phyloP scores from a whole-genome alignment of 2,113 vertebrate genomes.

The Lathamus discolor region DNA sequence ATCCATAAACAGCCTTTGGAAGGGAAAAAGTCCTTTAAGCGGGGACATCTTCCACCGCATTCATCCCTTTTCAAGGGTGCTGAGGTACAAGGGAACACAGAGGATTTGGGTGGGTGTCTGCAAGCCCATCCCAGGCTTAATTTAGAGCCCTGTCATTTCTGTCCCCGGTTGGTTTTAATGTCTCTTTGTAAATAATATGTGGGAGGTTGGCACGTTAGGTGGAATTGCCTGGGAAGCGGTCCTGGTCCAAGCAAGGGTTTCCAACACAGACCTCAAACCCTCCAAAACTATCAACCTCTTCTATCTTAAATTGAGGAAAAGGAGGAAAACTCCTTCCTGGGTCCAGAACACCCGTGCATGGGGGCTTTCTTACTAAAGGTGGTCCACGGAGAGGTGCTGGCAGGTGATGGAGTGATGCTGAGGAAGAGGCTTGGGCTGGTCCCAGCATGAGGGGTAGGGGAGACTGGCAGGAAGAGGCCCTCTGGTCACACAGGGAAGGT shows the following conservation, averaged over 20 bases:
- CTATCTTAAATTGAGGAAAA: neutral
- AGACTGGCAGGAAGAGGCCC: neutral
- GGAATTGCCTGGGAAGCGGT: neutral
- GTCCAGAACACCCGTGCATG: fast-evolving
- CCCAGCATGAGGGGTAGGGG: neutral
- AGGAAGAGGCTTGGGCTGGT: neutral
- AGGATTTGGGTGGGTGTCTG: neutral
- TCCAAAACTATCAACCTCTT: neutral
- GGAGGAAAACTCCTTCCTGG: neutral
- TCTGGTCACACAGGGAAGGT: neutral
- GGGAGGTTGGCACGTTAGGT: neutral
- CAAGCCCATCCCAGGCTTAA: neutral
- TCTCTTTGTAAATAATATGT: conserved; percentile 17
- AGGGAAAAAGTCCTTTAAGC: neutral
- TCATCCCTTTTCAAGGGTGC: neutral
- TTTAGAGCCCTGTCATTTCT: neutral
- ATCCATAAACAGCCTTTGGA: neutral
- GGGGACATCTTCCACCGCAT: fast-evolving
- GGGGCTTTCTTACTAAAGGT: neutral
- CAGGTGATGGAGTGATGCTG: fast-evolving
- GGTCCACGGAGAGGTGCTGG: neutral
- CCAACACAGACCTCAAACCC: neutral
- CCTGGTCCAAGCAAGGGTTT: neutral
- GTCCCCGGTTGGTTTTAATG: neutral
- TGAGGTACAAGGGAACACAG: conserved; percentile 32